Conservation (phyloP, 2,797 vertebrate species). For the Sparus aurata region DNA sequence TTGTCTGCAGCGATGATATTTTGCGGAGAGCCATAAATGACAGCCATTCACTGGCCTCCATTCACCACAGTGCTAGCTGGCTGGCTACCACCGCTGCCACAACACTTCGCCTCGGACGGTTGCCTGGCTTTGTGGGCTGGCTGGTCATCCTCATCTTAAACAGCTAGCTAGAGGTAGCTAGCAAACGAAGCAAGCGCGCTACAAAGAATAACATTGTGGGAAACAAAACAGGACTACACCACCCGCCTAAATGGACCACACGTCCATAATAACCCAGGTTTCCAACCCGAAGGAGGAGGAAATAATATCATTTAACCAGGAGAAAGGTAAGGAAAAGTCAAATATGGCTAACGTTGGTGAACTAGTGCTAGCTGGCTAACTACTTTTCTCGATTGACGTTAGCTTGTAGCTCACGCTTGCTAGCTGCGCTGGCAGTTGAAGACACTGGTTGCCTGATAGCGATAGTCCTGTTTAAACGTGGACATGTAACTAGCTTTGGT, state of each 20-base stretch:
- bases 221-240: constrained; percentile 65
- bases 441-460: constrained; percentile 43
- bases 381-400: constrained; percentile 58
- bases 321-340: constrained; percentile 83
- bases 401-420: constrained; percentile 53
- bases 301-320: constrained; percentile 88
- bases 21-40: constrained; percentile 75
- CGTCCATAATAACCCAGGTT: constrained; percentile 99
- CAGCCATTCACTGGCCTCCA: constrained; percentile 61
- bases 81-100: constrained; percentile 73
- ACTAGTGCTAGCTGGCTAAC: constrained; percentile 63
- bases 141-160: constrained; percentile 53
- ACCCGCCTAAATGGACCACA: constrained; percentile 95
- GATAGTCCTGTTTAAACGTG: background rate
- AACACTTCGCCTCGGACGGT: constrained; percentile 65
- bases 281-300: constrained; percentile 99
- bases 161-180: constrained; percentile 68
- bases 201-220: constrained; percentile 67
- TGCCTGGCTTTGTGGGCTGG: constrained; percentile 73
- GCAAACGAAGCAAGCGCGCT: constrained; percentile 66
- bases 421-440: constrained; percentile 33
- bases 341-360: background rate
- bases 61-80: constrained; percentile 74
- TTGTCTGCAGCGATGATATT: constrained; percentile 56
- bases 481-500: background rate